phyloP scores from a whole-genome alignment of 2,888 invertebrate species.

The Odontomyia ornata region DNA sequence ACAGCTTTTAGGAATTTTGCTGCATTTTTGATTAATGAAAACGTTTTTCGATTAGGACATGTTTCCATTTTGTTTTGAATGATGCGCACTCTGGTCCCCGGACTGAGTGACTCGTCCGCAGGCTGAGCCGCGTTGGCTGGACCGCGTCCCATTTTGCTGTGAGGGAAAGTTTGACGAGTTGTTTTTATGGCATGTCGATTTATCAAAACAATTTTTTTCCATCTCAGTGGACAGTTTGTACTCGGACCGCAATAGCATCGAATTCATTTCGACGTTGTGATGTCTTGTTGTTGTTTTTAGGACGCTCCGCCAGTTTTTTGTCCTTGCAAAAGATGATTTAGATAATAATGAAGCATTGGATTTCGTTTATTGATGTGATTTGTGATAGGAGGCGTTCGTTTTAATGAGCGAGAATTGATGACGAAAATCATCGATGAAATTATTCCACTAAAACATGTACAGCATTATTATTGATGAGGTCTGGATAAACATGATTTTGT shows the following conservation, averaged over 20 bases:
- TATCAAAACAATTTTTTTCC: slow-evolving; percentile 27
- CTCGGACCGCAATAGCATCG: not conserved
- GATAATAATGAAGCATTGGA: not conserved
- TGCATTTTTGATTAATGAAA: slow-evolving; percentile 36
- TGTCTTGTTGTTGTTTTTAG: not conserved
- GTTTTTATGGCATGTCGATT: slow-evolving; percentile 20
- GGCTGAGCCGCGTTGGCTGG: too few relatives aligned
- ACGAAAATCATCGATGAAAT: too few relatives aligned
- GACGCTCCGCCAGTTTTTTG: not conserved
- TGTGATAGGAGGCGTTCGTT: too few relatives aligned
- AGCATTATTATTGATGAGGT: too few relatives aligned
- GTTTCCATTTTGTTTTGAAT: slow-evolving; percentile 30
- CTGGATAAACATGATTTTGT: too few relatives aligned
- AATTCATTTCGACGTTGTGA: not conserved
- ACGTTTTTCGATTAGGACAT: slow-evolving; percentile 18
- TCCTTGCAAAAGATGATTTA: not conserved
- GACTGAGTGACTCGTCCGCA: too few relatives aligned
- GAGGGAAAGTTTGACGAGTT: not conserved
- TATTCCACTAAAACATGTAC: too few relatives aligned
- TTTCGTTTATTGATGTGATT: not conserved
- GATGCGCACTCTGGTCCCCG: not conserved
- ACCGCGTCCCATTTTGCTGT: not conserved
- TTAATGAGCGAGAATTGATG: too few relatives aligned
- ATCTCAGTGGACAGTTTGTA: slow-evolving; percentile 2
- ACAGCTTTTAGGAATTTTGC: slow-evolving; percentile 24